Base-by-base conservation (phyloP, 2,888 invertebrate genomes). In the Ligdia adustata region DNA sequence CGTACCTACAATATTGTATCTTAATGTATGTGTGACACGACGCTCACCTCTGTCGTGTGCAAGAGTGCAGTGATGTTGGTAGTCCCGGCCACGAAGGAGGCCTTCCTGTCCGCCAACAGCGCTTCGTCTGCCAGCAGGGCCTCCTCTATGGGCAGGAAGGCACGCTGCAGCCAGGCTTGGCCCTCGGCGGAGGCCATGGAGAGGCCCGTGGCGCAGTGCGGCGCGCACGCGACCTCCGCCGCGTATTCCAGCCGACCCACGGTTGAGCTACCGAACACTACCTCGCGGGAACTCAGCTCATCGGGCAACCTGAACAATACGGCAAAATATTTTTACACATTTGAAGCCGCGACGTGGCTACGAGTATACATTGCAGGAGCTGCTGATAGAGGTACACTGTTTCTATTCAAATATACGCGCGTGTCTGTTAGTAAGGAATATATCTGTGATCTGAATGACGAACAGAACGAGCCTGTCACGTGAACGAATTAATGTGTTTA, bases 171-270 rank as follows among this genome's bases (percentile, higher is more conserved):
- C 80, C 79, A 76, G 59, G 69, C 65, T 57, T 33, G 54, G 43
- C 76, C 75, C 66, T 73, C 75, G 4, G 12, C 71, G 34, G 92
- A 88, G 62, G 92, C 91, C 11, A 93, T 77, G 38, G 93, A 91
- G 51, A 97, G 91, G 5, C 96, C 96, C 27, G 95, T 91, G 84
- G 96, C 97, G 83, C 96, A 97, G 67, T 92, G 88, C 31, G 93
- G 92, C 57, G 82, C 91, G 82, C 97, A 98, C 47, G 92, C 91
- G 32, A 91, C 82, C 66, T 94, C 92, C 7, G 96, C 94, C 81
- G 95, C 94, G 84, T 96, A 95, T 85, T 75, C 93, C 74, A 91
- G 92, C 82, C 79, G 92, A 24, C 93, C 94, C 54, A 92, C 89
- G 24, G 87, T 76, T 62, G 90, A 90, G 11, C 67, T 64, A 2